Conservation (phyloP, 2,888 invertebrate genomes). For the Mythimna ferrago region DNA sequence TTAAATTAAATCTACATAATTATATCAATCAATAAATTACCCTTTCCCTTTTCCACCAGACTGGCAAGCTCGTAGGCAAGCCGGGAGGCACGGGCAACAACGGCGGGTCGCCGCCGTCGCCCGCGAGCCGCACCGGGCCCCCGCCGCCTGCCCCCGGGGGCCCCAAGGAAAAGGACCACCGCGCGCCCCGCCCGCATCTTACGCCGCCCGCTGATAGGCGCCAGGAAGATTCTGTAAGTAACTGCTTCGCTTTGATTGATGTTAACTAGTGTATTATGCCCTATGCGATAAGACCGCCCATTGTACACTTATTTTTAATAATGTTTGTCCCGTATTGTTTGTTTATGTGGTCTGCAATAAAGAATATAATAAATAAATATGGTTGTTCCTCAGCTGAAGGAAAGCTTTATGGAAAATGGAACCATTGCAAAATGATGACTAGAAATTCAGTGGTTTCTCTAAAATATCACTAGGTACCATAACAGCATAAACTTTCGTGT, state of each 20-base stretch:
- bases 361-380: no score
- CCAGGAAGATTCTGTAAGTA: constrained; percentile 60
- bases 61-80: constrained; percentile 92
- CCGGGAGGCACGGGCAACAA: constrained; percentile 74
- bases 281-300: no score
- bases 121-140: constrained; percentile 33
- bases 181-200: constrained; percentile 58
- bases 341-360: no score
- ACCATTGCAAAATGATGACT: not conserved
- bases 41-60: constrained; percentile 69
- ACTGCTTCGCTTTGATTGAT: not conserved
- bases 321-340: no score
- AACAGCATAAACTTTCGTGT: no score
- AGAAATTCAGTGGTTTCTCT: no score
- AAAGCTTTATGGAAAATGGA: not conserved
- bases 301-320: no score
- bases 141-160: constrained; percentile 59
- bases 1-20: not conserved
- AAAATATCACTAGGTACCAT: no score
- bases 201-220: constrained; percentile 68
- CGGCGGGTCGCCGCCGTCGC: constrained; percentile 68
- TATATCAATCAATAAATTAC: not conserved
- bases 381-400: not conserved
- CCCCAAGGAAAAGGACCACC: constrained; percentile 72
- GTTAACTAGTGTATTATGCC: not conserved